phyloP scores from a whole-genome alignment of 1,140 invertebrate species.

The Coelopa frigida region DNA sequence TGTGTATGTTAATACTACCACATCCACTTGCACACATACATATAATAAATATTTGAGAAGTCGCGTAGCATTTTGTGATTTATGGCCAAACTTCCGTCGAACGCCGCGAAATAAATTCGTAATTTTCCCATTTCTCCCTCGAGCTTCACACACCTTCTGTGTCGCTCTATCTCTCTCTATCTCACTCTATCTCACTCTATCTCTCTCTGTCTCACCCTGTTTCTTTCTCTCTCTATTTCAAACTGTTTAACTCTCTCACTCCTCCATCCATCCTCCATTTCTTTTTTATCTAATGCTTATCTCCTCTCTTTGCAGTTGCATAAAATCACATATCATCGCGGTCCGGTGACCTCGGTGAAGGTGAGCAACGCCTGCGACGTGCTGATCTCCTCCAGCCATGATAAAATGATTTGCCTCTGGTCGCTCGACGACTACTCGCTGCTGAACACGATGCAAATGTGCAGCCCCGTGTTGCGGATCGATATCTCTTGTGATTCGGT shows the following conservation, averaged over 20 bases:
- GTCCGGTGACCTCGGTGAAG: constrained; percentile 64
- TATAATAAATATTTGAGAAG: no score
- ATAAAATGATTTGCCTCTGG: constrained; percentile 75
- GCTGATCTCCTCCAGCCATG: constrained; percentile 70
- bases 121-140: no score
- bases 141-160: no score
- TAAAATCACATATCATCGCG: constrained; percentile 78
- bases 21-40: no score
- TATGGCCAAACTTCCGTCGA: no score
- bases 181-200: no score
- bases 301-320: constrained; percentile 47
- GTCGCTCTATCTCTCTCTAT: no score
- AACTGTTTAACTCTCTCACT: neutral
- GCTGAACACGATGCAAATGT: constrained; percentile 62
- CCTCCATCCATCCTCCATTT: neutral
- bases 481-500: constrained; percentile 70
- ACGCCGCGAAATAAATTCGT: no score
- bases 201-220: no score
- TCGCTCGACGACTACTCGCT: constrained; percentile 69
- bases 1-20: no score
- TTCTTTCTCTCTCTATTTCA: neutral
- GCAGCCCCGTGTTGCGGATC: constrained; percentile 60
- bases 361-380: constrained; percentile 73
- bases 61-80: no score
- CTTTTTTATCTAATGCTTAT: constrained; percentile 2